Evolutionary conservation across 2,797 vertebrate genomes (phyloP).

Genomic region (Craterocephalus amniculus): DNA sequence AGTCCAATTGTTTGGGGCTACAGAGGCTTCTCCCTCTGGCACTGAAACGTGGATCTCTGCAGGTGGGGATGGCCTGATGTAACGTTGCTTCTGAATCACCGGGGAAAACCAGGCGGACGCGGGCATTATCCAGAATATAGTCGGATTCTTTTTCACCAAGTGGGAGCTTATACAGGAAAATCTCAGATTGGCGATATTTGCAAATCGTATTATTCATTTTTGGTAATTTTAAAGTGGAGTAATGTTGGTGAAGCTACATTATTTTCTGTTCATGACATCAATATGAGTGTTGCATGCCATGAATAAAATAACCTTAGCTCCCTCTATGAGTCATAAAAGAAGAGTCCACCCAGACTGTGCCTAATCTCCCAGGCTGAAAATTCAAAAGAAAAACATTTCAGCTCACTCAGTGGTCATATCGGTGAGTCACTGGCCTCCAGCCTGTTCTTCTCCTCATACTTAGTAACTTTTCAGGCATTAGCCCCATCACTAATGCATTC

Average conservation of each 20-base stretch:
- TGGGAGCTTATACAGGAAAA: neutral
- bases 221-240: neutral
- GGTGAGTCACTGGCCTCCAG: constrained; percentile 53
- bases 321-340: constrained; percentile 39
- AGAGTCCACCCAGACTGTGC: constrained; percentile 27
- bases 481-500: constrained; percentile 48
- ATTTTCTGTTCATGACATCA: constrained; percentile 8
- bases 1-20: constrained; percentile 64
- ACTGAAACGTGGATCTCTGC: constrained; percentile 58
- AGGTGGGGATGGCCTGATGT: constrained; percentile 59
- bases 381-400: constrained; percentile 16
- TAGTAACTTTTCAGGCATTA: constrained; percentile 25
- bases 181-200: neutral
- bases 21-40: constrained; percentile 61
- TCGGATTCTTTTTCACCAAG: constrained; percentile 13
- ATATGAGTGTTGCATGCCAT: constrained; percentile 6
- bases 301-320: constrained; percentile 25
- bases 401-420: constrained; percentile 41
- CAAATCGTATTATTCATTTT: constrained; percentile 1
- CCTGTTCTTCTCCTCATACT: constrained; percentile 30
- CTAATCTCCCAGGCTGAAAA: constrained; percentile 26
- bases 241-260: constrained; percentile 5
- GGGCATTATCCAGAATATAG: constrained; percentile 4
- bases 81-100: constrained; percentile 35
- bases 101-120: constrained; percentile 34